Evolutionary conservation across 2,888 invertebrate species (phyloP), one percentile per base, ranked within the genome.

Genomic region (Danaus chrysippus): DNA sequence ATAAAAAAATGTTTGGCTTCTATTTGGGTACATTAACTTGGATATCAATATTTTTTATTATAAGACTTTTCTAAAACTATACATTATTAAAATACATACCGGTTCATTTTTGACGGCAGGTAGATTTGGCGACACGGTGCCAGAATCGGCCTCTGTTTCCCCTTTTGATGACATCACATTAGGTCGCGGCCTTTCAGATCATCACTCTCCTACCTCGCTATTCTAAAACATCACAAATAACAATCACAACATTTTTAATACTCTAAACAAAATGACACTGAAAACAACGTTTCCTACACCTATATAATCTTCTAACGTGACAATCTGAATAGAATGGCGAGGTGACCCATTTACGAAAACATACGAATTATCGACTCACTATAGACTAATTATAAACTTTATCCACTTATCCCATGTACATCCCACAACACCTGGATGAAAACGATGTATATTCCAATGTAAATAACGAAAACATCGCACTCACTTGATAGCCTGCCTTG

Each of bases 91-190:
- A 63, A 71, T 76, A 84, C 81, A 83, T 70, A 90, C 89, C 82
- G 87, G 87, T 85, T 91, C 91, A 89, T 87, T 90, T 84, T 90
- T 91, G 65, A 88, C 82, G 76, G 75, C 74, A 70, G 81, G 70
- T 70, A 85, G 75, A 77, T 86, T 89, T 64, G 91, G 91, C 75
- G 91, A 91, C 81, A 91, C 85, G 73, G 91, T 90, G 88, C 91
- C 91, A 72, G 91, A 91, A 73, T 91, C 91, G 84, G 91, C 91
- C 85, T 91, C 91, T 77, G 91, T 91, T 87, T 91, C 91, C 82
- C 90, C 91, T 86, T 91, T 88, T 83, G 91, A 90, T 90, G 91
- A 91, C 91, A 91, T 91, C 90, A 91, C 91, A 90, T 85, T 83
- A 86, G 79, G 73, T 83, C 85, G 81, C 81, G 81, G 79, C 78